Conservation (phyloP, 2,797 vertebrate genomes). For the Balearica regulorum region DNA sequence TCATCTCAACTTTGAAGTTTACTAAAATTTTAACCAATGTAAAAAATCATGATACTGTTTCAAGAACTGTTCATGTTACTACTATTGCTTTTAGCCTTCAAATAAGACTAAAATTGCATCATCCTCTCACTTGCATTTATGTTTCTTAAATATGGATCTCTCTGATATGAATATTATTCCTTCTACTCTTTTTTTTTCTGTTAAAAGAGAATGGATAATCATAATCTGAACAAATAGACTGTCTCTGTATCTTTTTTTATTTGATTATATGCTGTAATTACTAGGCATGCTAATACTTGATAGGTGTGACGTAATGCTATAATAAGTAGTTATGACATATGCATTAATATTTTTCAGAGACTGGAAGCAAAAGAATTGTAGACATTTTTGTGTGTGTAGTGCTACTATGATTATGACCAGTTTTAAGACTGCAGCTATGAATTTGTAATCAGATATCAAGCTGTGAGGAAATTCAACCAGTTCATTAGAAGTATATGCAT, state of each 20-base stretch:
- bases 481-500: not conserved
- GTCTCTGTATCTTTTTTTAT: not conserved
- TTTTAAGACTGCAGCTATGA: not conserved
- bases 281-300: not conserved
- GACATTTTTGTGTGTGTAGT: not conserved
- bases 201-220: not conserved
- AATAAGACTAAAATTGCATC: not conserved
- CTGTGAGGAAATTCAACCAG: not conserved
- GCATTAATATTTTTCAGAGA: not conserved
- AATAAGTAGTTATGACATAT: not conserved
- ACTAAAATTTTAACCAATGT: not conserved
- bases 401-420: not conserved
- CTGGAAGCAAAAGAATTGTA: not conserved
- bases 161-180: not conserved
- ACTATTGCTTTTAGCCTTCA: not conserved
- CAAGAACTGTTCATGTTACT: not conserved
- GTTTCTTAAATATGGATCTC: not conserved
- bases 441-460: not conserved
- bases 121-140: not conserved
- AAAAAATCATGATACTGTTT: not conserved
- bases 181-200: not conserved
- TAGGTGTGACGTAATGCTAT: not conserved
- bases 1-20: not conserved
- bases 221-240: not conserved
- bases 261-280: not conserved